phyloP scores from a whole-genome alignment of 2,888 invertebrate genomes.

The Bruchidius siliquastri region DNA sequence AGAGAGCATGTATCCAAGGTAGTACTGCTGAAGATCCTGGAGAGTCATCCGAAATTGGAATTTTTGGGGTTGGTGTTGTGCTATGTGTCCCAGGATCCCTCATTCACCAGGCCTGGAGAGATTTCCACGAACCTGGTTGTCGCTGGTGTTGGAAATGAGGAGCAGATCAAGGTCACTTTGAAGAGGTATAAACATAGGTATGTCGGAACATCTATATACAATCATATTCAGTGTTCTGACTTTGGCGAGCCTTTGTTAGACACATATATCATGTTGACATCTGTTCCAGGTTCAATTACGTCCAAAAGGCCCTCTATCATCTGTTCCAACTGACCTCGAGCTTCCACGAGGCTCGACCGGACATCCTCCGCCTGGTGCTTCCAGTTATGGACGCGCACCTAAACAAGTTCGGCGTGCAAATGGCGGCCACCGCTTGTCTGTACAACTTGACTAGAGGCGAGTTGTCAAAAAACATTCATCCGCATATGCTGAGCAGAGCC shows the following conservation, averaged over 20 bases:
- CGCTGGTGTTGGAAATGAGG: conserved; percentile 39
- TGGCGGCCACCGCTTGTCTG: conserved; percentile 71
- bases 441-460: conserved; percentile 68
- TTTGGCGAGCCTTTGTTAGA: too few relatives aligned
- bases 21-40: conserved; percentile 31
- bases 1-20: conserved; percentile 28
- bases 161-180: conserved; percentile 50
- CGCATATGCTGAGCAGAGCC: conserved; percentile 56
- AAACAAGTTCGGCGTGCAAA: conserved; percentile 60
- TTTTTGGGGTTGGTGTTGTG: conserved; percentile 42
- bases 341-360: conserved; percentile 54
- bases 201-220: conserved; percentile 1
- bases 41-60: conserved; percentile 36
- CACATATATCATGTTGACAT: too few relatives aligned
- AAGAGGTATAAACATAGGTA: conserved; percentile 49
- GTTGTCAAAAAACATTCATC: conserved; percentile 60
- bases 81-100: conserved; percentile 35
- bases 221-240: too few relatives aligned
- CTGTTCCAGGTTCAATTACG: conserved; percentile 51
- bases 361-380: conserved; percentile 58
- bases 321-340: conserved; percentile 51
- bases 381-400: conserved; percentile 50
- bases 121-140: conserved; percentile 30
- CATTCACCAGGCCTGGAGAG: conserved; percentile 27
- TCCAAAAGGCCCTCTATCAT: conserved; percentile 64